Evolutionary conservation across 2,113 vertebrate species (phyloP).

Genomic region (Epinephelus moara): DNA sequence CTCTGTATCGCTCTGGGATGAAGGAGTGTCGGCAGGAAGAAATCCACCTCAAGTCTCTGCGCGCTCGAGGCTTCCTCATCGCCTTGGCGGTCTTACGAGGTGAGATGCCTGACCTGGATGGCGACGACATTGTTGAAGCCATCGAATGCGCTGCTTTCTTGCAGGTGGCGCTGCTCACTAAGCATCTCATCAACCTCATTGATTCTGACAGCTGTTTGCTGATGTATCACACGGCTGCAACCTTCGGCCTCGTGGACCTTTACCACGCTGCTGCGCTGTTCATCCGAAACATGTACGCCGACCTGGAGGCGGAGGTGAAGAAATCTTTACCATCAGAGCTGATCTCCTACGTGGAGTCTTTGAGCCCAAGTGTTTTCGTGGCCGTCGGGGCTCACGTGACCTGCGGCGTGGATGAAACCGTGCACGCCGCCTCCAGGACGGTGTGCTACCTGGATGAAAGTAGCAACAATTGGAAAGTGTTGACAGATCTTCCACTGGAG

Average conservation of each 20-base stretch:
- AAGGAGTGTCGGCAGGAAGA: slow-evolving; percentile 88
- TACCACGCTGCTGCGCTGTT: slow-evolving; percentile 86
- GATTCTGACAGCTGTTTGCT: slow-evolving; percentile 90
- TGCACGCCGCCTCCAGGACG: slow-evolving; percentile 89
- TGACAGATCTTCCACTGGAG: slow-evolving; percentile 87
- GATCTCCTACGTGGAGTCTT: slow-evolving; percentile 85
- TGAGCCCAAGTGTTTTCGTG: slow-evolving; percentile 86
- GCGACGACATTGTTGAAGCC: slow-evolving; percentile 84
- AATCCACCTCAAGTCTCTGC: slow-evolving; percentile 85
- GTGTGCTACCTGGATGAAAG: slow-evolving; percentile 91
- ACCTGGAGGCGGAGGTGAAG: slow-evolving; percentile 81
- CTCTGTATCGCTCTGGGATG: slow-evolving; percentile 94
- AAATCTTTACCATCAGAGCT: slow-evolving; percentile 84
- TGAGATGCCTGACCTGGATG: slow-evolving; percentile 81
- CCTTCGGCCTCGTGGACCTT: slow-evolving; percentile 89
- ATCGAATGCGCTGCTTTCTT: slow-evolving; percentile 85
- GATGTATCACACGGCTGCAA: slow-evolving; percentile 88
- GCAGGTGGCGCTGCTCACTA: slow-evolving; percentile 86
- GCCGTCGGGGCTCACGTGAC: slow-evolving; percentile 89
- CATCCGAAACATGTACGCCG: slow-evolving; percentile 86
- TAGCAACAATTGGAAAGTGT: slow-evolving; percentile 86
- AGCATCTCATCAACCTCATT: slow-evolving; percentile 85
- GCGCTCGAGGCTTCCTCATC: slow-evolving; percentile 83
- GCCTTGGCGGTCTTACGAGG: slow-evolving; percentile 86
- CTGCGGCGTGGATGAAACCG: slow-evolving; percentile 77